phyloP scores from a whole-genome alignment of 2,797 vertebrate genomes.

The Nannoperca obscura region DNA sequence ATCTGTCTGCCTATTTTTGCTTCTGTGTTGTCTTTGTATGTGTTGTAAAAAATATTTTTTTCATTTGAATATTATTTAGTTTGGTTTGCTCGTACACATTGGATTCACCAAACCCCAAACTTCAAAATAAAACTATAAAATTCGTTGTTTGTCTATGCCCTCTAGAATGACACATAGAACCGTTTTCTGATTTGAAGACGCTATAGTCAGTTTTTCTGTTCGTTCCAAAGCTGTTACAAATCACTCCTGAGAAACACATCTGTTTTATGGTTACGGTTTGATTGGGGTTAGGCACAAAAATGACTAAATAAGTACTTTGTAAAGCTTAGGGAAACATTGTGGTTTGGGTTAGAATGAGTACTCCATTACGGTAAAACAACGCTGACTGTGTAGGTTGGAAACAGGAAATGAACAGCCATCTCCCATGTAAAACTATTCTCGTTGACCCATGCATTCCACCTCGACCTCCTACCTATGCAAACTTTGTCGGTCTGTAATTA shows the following conservation, averaged over 20 bases:
- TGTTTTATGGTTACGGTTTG: not conserved
- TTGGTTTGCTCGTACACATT: not conserved
- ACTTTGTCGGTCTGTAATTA: not conserved
- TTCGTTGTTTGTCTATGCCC: too few relatives aligned
- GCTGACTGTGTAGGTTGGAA: not conserved
- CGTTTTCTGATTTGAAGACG: not conserved
- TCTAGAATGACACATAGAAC: not conserved
- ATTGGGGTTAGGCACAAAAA: not conserved
- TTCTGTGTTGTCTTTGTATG: not conserved
- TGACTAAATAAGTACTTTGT: not conserved
- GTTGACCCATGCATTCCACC: not conserved
- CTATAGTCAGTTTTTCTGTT: too few relatives aligned
- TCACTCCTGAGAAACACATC: not conserved
- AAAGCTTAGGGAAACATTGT: not conserved
- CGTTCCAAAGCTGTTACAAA: not conserved
- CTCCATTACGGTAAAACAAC: not conserved
- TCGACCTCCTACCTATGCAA: not conserved
- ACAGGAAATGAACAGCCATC: too few relatives aligned
- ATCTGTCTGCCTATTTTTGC: constrained; percentile 9
- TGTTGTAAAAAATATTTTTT: not conserved
- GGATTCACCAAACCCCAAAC: not conserved
- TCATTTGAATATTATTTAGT: not conserved
- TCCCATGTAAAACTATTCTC: not conserved
- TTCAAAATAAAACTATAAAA: not conserved
- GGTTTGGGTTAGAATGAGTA: not conserved